Base-by-base conservation (phyloP, 1,140 invertebrate species). In the Polyergus mexicanus region DNA sequence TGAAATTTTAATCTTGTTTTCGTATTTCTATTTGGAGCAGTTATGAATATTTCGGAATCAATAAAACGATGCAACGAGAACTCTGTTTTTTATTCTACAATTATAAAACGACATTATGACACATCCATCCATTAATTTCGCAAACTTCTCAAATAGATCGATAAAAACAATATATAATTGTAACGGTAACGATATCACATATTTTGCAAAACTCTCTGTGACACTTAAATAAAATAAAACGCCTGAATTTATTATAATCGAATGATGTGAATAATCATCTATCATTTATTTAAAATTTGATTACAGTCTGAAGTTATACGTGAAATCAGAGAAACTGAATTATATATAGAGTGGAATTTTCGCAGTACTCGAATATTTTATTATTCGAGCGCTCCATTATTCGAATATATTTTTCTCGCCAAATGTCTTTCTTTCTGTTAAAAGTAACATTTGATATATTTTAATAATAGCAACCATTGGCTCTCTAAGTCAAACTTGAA, bases 71-170 rank as follows among this genome's bases (percentile, higher is more conserved):
- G 0, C 54, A 25, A 41, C 11, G 10, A 44, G 10, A 44, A 3
- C 32, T 66, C 58, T 60, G n/a, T 60, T 78, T 68, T 81, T 80
- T 19, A 7, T 19, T 81, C n/a, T 22, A 51, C 25, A 58, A 16
- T 58, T 41, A 58, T 80, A 69, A 71, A 81, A 8, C 3, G 22
- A 19, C 32, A 54, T 71, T 32, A n/a, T 44, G 66, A 44, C 6
- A 44, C 8, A 13, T 60, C 3, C 25, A 32, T 60, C 68, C 68
- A 47, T 65, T n/a, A 51, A 19, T 51, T 68, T 78, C 7, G 8
- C 28, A 11, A 51, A 13, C 3, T 19, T 19, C 3, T 28, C 22
- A 63, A 25, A 68, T 41, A 66, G n/a, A 35, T 51, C 35, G 16
- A 51, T 44, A 54, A 38, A 78, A 58, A 71, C 6, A 7, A 10